Evolutionary conservation across 1,140 invertebrate species (phyloP).

Genomic region (Lasioglossum baleicum): DNA sequence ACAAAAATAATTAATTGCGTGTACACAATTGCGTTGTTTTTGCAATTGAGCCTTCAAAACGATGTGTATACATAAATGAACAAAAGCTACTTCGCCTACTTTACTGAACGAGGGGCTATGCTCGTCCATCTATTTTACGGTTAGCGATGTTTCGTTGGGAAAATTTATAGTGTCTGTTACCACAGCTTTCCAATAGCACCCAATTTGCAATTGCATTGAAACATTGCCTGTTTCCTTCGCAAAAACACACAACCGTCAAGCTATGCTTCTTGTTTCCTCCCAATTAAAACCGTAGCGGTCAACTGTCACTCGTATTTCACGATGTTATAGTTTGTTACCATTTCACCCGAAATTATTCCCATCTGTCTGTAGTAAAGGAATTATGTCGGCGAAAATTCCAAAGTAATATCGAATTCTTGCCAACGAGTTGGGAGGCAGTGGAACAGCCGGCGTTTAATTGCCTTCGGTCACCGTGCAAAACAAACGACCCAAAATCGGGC

Average conservation of each 20-base stretch:
- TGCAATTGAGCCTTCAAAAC: no score
- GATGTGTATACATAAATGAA: no score
- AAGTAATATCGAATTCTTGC: neutral
- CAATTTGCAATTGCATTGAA: neutral
- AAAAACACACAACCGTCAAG: neutral
- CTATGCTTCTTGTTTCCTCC: neutral
- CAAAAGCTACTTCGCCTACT: no score
- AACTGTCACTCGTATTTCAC: conserved; percentile 18
- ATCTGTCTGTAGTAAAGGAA: neutral
- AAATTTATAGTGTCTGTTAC: no score
- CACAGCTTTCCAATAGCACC: neutral
- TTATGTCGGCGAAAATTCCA: neutral
- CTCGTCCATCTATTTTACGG: no score
- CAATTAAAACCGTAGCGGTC: neutral
- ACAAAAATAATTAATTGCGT: no score
- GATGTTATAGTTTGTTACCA: conserved; percentile 2
- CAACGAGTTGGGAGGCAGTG: neutral
- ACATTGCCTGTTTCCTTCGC: neutral
- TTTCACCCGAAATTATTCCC: neutral
- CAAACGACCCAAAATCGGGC: neutral
- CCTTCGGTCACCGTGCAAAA: neutral
- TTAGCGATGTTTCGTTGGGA: no score
- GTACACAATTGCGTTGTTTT: no score
- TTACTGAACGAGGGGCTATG: no score
- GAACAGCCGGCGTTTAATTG: neutral